A percentile compares a stretch with the other conserved stretches of the same genome.
Conservation (phyloP, 2,888 invertebrate species). For the Agrypnus murinus region DNA sequence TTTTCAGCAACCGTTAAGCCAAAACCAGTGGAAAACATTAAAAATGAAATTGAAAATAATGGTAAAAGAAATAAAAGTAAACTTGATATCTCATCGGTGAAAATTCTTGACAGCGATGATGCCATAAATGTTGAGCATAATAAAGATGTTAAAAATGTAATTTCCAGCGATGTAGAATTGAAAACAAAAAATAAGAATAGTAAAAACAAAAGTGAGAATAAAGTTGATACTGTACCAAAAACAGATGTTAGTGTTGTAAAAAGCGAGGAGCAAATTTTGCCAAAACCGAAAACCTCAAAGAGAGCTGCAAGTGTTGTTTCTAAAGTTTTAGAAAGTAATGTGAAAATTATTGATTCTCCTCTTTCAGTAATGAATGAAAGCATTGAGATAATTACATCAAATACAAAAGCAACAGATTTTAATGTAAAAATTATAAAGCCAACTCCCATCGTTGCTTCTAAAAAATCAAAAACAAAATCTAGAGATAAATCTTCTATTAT, state of each 20-base stretch:
- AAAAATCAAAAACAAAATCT: slow-evolving; percentile 20
- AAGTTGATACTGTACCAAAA: slow-evolving; percentile 2
- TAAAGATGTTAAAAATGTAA: slow-evolving; percentile 6
- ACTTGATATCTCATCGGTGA: background rate
- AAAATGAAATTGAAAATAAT: slow-evolving; percentile 25
- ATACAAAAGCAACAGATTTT: background rate
- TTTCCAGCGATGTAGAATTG: background rate
- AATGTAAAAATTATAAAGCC: background rate
- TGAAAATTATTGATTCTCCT: background rate
- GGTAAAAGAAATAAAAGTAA: slow-evolving; percentile 14
- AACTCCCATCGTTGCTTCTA: background rate
- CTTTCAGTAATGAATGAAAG: background rate
- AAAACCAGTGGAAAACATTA: slow-evolving; percentile 24
- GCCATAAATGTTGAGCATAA: slow-evolving; percentile 10
- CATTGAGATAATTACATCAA: too few relatives aligned
- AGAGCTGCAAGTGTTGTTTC: background rate
- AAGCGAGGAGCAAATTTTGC: too few relatives aligned
- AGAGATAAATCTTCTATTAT: slow-evolving; percentile 8
- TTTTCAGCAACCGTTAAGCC: slow-evolving; percentile 21
- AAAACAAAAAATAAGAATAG: slow-evolving; percentile 1
- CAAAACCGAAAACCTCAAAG: background rate
- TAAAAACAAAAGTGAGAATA: slow-evolving; percentile 9
- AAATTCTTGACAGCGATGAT: slow-evolving; percentile 2
- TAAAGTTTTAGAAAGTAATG: background rate
- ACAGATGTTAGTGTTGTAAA: background rate